A percentile compares a stretch with the other conserved stretches of the same genome.
Evolutionary conservation across 2,113 vertebrate genomes (phyloP).

Genomic region (Sula dactylatra): DNA sequence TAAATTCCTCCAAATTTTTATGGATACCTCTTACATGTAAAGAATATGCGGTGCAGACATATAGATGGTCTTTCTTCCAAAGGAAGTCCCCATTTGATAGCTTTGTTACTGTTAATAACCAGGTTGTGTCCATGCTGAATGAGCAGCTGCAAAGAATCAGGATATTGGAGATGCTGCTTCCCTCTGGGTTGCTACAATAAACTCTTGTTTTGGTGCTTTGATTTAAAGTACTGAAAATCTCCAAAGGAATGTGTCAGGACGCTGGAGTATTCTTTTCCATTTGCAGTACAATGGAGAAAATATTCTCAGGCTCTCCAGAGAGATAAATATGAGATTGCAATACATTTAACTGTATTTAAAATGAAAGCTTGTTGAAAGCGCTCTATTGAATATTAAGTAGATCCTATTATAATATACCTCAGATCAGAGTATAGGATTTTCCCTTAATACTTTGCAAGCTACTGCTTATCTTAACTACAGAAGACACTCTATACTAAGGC

Average conservation of each 20-base stretch:
- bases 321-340: constrained; percentile 55
- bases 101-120: constrained; percentile 39
- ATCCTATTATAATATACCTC: constrained; percentile 52
- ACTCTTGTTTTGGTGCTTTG: constrained; percentile 66
- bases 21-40: neutral
- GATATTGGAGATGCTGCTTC: constrained; percentile 51
- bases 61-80: neutral
- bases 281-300: constrained; percentile 71
- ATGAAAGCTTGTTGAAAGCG: neutral
- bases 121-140: constrained; percentile 1
- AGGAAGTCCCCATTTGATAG: constrained; percentile 26
- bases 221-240: constrained; percentile 68
- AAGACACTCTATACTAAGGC: neutral
- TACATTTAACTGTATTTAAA: constrained; percentile 59
- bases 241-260: constrained; percentile 43
- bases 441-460: constrained; percentile 43
- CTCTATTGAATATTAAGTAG: constrained; percentile 63
- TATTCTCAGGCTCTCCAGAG: constrained; percentile 50
- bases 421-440: constrained; percentile 61
- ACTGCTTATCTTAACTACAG: constrained; percentile 43
- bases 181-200: constrained; percentile 65
- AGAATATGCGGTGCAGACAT: neutral
- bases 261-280: constrained; percentile 60
- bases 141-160: constrained; percentile 70
- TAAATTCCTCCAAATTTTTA: neutral